Evolutionary conservation across 2,113 vertebrate species (phyloP), one percentile per base, ranked within the genome.

Genomic region (Pao palembangensis): DNA sequence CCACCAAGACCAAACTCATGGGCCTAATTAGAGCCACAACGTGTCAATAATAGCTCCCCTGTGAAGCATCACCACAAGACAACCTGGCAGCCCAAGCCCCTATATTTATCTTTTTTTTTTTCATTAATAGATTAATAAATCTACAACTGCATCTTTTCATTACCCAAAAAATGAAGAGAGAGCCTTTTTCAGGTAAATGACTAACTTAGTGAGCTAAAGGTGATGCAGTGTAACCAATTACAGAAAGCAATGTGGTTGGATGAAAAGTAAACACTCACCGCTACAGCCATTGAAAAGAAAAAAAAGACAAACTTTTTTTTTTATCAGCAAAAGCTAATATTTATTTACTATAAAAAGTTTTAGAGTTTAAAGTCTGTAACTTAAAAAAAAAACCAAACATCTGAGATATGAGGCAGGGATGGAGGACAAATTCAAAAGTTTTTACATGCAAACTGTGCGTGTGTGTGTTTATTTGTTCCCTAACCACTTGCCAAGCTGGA

Each of bases 1-100:
- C 66, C 69, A 61, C 76, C 67, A 67, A 76, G 54, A 77, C 63
- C 71, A 68, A 65, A 58, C 59, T 78, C 68, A 44, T 16, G 52
- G 78, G 58, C 73, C 87, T 89, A 90, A 91, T 90, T 91, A 87
- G 83, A 78, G 75, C 48, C 38, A 31, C 67, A 48, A 61, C 66
- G 58, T 63, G 57, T 75, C 57, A 80, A 76, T 81, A 67, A 61
- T 70, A 73, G 69, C 67, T 66, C 53, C 75, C 56, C 46, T n/a
- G 63, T 43, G 65, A 66, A 34, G 50, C 52, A 70, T 51, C 57
- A 57, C 51, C 54, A 55, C 46, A 69, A 78, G 60, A 75, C 51
- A 25, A 47, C 51, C 55, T 64, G 67, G 65, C 75, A 77, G 61
- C 41, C 48, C 58, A n/a, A 54, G 28, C 21, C 13, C 51, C 19